Conservation (phyloP, 2,888 invertebrate species). For the Macropis europaea region DNA sequence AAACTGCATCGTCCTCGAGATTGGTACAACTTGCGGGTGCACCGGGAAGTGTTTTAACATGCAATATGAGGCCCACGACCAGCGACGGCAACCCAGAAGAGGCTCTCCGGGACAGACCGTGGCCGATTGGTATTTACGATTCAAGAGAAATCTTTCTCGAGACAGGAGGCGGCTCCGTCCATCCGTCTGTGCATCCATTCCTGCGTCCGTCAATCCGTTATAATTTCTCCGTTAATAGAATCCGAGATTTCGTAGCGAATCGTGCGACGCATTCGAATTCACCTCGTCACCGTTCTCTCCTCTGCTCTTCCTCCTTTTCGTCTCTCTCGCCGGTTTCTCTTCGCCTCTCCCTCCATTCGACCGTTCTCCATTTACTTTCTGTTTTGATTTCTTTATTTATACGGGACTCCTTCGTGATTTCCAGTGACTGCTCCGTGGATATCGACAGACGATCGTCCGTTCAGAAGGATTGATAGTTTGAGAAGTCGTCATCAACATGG, state of each 20-base stretch:
- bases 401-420: too few species aligned
- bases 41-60: constrained; percentile 74
- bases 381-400: too few species aligned
- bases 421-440: too few species aligned
- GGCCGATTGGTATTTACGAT: constrained; percentile 70
- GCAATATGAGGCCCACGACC: constrained; percentile 62
- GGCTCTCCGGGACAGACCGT: constrained; percentile 11
- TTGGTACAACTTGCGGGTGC: constrained; percentile 53
- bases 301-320: too few species aligned
- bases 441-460: too few species aligned
- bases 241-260: constrained; percentile 77
- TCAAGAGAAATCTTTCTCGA: constrained; percentile 72
- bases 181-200: constrained; percentile 57
- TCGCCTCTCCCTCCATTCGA: constrained; percentile 22
- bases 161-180: constrained; percentile 48
- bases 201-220: constrained; percentile 76
- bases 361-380: not conserved
- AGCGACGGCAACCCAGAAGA: constrained; percentile 13
- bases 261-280: constrained; percentile 74
- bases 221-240: constrained; percentile 80
- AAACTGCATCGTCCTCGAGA: constrained; percentile 4
- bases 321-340: constrained; percentile 17
- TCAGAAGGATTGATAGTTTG: too few species aligned
- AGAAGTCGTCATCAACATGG: too few species aligned
- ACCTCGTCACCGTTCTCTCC: constrained; percentile 32